Evolutionary conservation across 2,113 vertebrate genomes (phyloP), one percentile per base, ranked within the genome.

Genomic region (Garra rufa): DNA sequence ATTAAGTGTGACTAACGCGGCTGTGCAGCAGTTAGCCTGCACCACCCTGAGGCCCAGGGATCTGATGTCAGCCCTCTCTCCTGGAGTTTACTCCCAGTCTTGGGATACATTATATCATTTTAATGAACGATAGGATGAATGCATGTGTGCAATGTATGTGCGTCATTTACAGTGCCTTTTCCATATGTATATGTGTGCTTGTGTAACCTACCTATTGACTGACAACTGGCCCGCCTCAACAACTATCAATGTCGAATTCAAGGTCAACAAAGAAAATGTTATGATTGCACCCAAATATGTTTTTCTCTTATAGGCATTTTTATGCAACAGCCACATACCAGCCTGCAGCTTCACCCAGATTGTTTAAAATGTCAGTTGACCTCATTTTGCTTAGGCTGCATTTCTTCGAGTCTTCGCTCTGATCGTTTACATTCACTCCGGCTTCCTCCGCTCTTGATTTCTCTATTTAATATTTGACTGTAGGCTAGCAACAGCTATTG

Each of bases 11-110:
- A 43, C 91, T 94, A 91, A 94, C 87, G 84, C 91, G 82, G 90
- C 84, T n/a, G 7, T 89, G 89, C 90, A 82, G 92, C 86, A 1
- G 82, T 52, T 89, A 87, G 84, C 85, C 8, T 77, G 55, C 89
- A 89, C 90, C 83, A 88, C 90, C 94, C 93, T 3, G 85, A 84
- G 92, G 93, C 94, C 93, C 84, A 88, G 83, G 89, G 93, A 94
- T 95, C 92, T 94, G 90, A 91, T 95, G 94, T 92, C 94, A 94
- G 87, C 28, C 87, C 89, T 88, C 8, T 82, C 87, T 9, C 78
- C 93, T 91, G 92, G 89, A 63, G 88, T 92, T 94, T 92, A 89
- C 88, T 19, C 91, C 57, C 92, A 91, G 89, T 85, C 91, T 81
- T 78, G 89, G 89, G 91, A 89, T 84, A 71, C 88, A 90, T 91